Evolutionary conservation across 2,888 invertebrate genomes (phyloP), one percentile per base, ranked within the genome.

Genomic region (Argyresthia albistria): DNA sequence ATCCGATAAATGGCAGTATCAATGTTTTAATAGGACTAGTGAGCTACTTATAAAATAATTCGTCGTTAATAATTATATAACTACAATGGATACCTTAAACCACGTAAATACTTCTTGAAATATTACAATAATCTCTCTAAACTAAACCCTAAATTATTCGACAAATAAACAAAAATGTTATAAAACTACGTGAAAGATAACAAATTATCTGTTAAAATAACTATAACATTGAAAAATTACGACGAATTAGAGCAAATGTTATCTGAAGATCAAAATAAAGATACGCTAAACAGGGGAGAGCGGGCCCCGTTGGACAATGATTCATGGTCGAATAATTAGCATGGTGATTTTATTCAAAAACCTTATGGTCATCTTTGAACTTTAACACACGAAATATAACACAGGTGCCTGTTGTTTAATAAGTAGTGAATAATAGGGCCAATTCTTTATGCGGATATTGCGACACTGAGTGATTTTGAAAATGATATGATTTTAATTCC

Each of bases 291-390:
- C 42, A 47, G 54, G 54, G 54, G 35, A 46, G 46, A 50, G 10
- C 14, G 36, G 54, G 42, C 46, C 43, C 43, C 14, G n/a, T 46
- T 16, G n/a, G 54, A 35, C 42, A 50, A 50, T 46, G 47, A 51
- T 51, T 54, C 50, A 50, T 49, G 43, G 35, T 39, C 25, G 25
- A 45, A 10, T 47, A 14, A 42, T 51, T 54, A 56, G 57, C 60
- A 62, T 71, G 69, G 55, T 73, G 73, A 76, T 73, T 66, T 67
- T 74, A 75, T 76, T 76, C 71, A 71, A 68, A 70, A 72, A 73
- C 78, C 77, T 59, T 80, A 76, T 80, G 80, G 53, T 57, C 57
- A 55, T 25, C 6, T 63, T 65, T 59, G 3, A 25, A 39, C 8
- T 9, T 10, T 11, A 25, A 11, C 10, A 16, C 11, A 46, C 10